These are phyloP conservation scores for Stenchaetothrips biformis DNA, from an alignment of 2,888 invertebrate species.

Conservation along the genomic window DNA sequence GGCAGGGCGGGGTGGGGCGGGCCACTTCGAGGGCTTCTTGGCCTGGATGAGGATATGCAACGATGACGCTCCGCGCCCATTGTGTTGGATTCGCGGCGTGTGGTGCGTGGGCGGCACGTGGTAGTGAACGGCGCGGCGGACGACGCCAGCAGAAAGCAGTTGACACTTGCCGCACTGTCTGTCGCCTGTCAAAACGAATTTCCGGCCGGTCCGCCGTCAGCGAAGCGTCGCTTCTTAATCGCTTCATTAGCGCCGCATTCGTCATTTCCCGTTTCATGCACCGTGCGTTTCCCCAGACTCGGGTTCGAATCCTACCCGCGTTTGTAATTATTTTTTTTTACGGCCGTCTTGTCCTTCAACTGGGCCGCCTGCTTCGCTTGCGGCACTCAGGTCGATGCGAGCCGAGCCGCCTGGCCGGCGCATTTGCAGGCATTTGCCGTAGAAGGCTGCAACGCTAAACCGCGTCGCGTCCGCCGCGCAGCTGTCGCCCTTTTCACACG, in stretches of 20 bases:
- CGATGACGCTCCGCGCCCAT: not conserved
- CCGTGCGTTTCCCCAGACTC: not conserved
- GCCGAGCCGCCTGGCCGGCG: not conserved
- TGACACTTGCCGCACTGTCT: not conserved
- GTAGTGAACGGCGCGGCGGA: not conserved
- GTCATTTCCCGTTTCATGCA: not conserved
- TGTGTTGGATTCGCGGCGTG: not conserved
- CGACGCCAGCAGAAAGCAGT: not conserved
- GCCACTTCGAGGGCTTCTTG: not conserved
- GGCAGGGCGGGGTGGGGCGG: not conserved
- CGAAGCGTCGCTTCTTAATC: not conserved
- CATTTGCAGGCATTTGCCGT: not conserved
- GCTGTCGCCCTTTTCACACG: too few species aligned
- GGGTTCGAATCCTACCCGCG: not conserved
- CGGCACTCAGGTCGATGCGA: too few species aligned
- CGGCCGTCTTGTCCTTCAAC: too few species aligned
- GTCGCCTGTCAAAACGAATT: constrained; percentile 1
- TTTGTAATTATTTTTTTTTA: too few species aligned
- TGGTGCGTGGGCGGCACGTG: too few species aligned
- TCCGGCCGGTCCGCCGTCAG: not conserved
- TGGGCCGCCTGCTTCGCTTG: too few species aligned
- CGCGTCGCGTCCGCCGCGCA: too few species aligned
- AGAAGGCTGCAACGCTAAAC: not conserved
- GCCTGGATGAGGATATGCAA: not conserved
- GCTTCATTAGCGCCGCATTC: not conserved